phyloP scores from a whole-genome alignment of 1,140 invertebrate genomes.

The Psix sp. region DNA sequence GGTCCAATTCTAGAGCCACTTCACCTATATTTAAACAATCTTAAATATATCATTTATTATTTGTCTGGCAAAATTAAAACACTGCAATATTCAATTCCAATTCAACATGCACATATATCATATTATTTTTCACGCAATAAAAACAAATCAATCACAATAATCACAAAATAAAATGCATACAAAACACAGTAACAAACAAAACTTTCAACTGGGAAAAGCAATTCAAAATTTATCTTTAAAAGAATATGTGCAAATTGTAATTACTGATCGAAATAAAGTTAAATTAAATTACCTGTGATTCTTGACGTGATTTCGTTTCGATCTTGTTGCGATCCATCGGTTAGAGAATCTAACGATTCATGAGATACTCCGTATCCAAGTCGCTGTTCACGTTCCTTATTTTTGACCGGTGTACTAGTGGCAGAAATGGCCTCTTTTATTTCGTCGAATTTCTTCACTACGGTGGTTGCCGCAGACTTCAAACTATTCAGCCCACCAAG shows the following conservation, averaged over 20 bases:
- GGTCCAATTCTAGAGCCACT: slow-evolving; percentile 66
- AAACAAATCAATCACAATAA: background rate
- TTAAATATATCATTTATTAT: slow-evolving; percentile 41
- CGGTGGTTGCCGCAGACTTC: slow-evolving; percentile 89
- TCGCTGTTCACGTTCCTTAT: slow-evolving; percentile 74
- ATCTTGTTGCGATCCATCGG: slow-evolving; percentile 74
- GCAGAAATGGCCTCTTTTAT: slow-evolving; percentile 94
- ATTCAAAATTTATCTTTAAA: background rate
- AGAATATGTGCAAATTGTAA: background rate
- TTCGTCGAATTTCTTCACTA: slow-evolving; percentile 93
- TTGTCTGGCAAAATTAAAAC: slow-evolving; percentile 1
- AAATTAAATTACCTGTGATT: slow-evolving; percentile 67
- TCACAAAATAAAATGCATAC: background rate
- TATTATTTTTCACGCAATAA: too few relatives aligned
- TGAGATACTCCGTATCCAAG: slow-evolving; percentile 71
- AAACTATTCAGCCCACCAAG: slow-evolving; percentile 90
- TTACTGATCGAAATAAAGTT: too few relatives aligned
- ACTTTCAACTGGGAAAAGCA: too few relatives aligned
- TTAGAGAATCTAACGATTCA: slow-evolving; percentile 73
- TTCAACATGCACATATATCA: too few relatives aligned
- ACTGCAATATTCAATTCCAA: background rate
- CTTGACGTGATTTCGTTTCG: slow-evolving; percentile 69
- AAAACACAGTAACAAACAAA: too few relatives aligned
- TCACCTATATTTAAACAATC: slow-evolving; percentile 65
- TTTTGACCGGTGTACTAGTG: slow-evolving; percentile 89